Evolutionary conservation across 2,113 vertebrate genomes (phyloP).

Genomic region (Coreoperca whiteheadi): DNA sequence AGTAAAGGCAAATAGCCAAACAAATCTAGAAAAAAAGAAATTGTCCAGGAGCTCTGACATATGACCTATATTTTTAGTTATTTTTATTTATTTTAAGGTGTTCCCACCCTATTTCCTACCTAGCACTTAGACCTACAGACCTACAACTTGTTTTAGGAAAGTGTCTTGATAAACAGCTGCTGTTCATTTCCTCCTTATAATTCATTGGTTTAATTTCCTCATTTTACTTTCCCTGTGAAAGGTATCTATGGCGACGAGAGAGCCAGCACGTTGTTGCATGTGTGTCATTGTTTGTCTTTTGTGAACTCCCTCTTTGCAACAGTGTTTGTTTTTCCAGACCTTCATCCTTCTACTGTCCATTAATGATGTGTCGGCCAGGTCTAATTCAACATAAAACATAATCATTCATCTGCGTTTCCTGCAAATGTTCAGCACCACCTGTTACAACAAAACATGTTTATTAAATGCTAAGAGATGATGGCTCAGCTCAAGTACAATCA

Average conservation of each 20-base stretch:
- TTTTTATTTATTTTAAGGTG: not conserved
- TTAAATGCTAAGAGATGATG: not conserved
- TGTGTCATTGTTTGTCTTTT: constrained; percentile 77
- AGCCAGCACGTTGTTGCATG: constrained; percentile 37
- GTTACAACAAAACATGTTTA: not conserved
- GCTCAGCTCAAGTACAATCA: not conserved
- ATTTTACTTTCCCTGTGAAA: constrained; percentile 56
- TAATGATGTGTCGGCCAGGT: constrained; percentile 50
- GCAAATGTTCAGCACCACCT: constrained; percentile 26
- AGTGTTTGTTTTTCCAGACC: constrained; percentile 81
- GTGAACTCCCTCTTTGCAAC: constrained; percentile 63
- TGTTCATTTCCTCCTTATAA: constrained; percentile 58
- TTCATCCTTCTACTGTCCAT: constrained; percentile 60
- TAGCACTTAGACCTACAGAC: not conserved
- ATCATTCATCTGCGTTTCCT: constrained; percentile 38
- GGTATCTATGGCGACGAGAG: constrained; percentile 66
- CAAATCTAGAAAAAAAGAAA: not conserved
- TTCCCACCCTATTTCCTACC: not conserved
- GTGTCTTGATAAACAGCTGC: constrained; percentile 20
- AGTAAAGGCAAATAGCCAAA: not conserved
- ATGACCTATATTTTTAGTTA: no score
- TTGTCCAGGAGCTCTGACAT: not conserved
- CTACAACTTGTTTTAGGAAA: not conserved
- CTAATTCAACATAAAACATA: constrained; percentile 24
- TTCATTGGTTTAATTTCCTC: constrained; percentile 67